These are phyloP conservation scores for Rafetus swinhoei DNA, from an alignment of 2,113 vertebrate species.

Conservation along the genomic window DNA sequence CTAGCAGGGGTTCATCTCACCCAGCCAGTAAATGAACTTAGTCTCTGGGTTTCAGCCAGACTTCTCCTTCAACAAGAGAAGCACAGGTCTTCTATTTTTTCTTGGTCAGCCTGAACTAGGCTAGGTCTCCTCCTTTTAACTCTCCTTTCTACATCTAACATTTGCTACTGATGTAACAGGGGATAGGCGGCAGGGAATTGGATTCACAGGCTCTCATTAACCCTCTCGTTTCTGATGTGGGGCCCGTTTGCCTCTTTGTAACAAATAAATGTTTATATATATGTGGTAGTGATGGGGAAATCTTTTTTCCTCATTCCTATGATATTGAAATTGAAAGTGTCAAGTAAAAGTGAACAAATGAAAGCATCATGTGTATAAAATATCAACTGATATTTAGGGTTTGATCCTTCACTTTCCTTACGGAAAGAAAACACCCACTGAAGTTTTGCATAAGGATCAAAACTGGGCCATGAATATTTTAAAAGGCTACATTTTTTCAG, in stretches of 20 bases:
- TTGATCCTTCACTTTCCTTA: neutral
- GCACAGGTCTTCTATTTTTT: neutral
- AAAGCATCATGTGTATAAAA: neutral
- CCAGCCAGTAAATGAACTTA: neutral
- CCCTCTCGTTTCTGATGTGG: neutral
- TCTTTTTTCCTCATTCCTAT: neutral
- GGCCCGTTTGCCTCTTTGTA: neutral
- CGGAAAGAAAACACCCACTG: neutral
- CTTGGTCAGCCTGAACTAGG: neutral
- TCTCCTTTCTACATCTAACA: neutral
- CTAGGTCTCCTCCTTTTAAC: neutral
- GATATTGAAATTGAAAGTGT: neutral
- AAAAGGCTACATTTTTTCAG: neutral
- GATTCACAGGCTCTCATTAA: neutral
- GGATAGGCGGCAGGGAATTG: neutral
- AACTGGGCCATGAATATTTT: conserved; percentile 17
- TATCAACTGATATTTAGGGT: neutral
- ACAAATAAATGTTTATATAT: neutral
- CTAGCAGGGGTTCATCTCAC: neutral
- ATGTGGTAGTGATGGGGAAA: neutral
- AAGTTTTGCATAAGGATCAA: conserved; percentile 2
- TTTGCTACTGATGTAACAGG: neutral
- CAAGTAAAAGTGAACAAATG: neutral
- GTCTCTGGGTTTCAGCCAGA: neutral
- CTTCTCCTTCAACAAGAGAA: neutral